Evolutionary conservation across 2,113 vertebrate species (phyloP), one percentile per base, ranked within the genome.

Genomic region (Hirundichthys speculiger): DNA sequence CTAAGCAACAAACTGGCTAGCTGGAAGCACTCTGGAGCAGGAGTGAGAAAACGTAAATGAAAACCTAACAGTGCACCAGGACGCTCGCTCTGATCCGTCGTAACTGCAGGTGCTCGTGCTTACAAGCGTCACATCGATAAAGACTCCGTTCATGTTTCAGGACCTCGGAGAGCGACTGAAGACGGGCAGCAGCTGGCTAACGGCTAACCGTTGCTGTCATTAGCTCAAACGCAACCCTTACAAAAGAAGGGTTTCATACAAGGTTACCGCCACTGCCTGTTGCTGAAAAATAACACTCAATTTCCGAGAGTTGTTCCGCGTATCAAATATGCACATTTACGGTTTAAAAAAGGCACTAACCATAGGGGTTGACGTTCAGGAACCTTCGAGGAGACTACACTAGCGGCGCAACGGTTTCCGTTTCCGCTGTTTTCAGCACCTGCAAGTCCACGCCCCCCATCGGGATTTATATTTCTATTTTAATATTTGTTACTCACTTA

Each of bases 81-180:
- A 12, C 3, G 19, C 0, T 2, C 1, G 20, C 1, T 20, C 0
- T 49, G n/a, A 54, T 5, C 5, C 13, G 1, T 0, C 2, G 5
- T 7, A 5, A 1, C 24, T 13, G 19, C 11, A 16, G 3, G 15
- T 27, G 22, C 45, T 39, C 2, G 25, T 24, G 24, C 1, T 41
- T 8, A 25, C 1, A 13, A 18, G 0, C 14, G 11, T 3, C 0
- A 5, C 2, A 1, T 72, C 52, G 22, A 30, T 52, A 6, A 19
- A 39, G 43, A 13, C 11, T 8, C 2, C 0, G 6, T 10, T 16
- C 12, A 67, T n/a, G 43, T 83, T 87, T 85, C 86, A 91, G 89
- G 1, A 91, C 89, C 88, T 68, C 65, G 88, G 89, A 90, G 25
- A 91, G 89, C 79, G 86, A 77, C 79, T 1, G 70, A 58, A 77